Evolutionary conservation across 2,888 invertebrate genomes (phyloP), one percentile per base, ranked within the genome.

Genomic region (Amaurobius ferox): DNA sequence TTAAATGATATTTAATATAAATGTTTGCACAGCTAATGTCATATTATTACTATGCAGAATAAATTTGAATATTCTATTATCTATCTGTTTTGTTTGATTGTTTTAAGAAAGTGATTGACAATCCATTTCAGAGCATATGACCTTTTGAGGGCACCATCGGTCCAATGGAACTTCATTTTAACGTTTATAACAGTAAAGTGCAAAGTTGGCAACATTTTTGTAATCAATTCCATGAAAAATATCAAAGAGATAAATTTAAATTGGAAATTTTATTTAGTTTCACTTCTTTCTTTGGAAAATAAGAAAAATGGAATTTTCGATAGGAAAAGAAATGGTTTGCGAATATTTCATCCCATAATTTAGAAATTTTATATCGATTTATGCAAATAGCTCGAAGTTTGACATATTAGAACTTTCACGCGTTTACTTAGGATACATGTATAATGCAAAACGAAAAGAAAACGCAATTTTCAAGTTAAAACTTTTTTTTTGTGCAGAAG

Each of bases 341-440:
- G 55, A 55, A 55, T 55, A 55, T 55, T 55, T 55, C 55, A 55
- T 23, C 5, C 6, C 55, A 23, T 55, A 55, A 23, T 23, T 55
- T 44, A 9, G 44, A 44, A 44, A 44, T 44, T 44, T 44, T 44
- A 55, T 55, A 55, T 55, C 55, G 55, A 55, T 55, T 55, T 23
- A 55, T 55, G 55, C 55, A 55, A 55, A 55, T 55, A n/a, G 2
- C 16, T 55, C 23, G 2, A 19, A 11, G 5, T 11, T 55, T 55
- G 55, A 55, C 19, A 55, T 55, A 55, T 55, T 55, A 55, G 55
- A 55, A 3, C 19, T 19, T 23, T 11, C 23, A 23, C 16, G 23
- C 23, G 11, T 55, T 55, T 23, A 55, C 23, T 23, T 23, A 23
- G 19, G 16, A 55, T 55, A 55, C 5, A 55, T 55, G 19, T 55